A percentile compares a stretch with the other conserved stretches of the same genome.
Conservation (phyloP, 2,888 invertebrate genomes). For the Ashinkailepas kermadecensis region DNA sequence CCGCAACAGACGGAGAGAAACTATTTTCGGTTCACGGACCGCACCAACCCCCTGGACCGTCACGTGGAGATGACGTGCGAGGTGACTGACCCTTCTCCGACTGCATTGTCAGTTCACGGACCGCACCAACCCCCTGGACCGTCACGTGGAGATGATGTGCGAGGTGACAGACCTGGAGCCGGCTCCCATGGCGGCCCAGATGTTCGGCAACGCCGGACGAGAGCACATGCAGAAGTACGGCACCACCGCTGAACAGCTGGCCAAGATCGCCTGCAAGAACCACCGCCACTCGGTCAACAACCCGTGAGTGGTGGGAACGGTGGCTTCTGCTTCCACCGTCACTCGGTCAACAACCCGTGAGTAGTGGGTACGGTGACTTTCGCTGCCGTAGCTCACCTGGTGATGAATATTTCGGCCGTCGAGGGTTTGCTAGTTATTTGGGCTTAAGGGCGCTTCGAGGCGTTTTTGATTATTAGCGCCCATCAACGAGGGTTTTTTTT, state of each 20-base stretch:
- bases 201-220: slow-evolving; percentile 91
- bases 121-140: slow-evolving; percentile 81
- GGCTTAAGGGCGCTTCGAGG: too few relatives aligned
- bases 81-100: slow-evolving; percentile 38
- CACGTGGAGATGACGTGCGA: slow-evolving; percentile 80
- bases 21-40: slow-evolving; percentile 67
- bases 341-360: slow-evolving; percentile 7
- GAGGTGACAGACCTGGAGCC: slow-evolving; percentile 70
- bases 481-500: too few relatives aligned
- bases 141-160: slow-evolving; percentile 75
- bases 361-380: too few relatives aligned
- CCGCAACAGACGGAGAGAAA: too few relatives aligned
- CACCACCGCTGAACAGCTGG: slow-evolving; percentile 84
- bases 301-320: slow-evolving; percentile 51
- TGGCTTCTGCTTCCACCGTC: not conserved
- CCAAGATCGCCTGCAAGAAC: slow-evolving; percentile 96
- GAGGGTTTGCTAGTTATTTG: too few relatives aligned
- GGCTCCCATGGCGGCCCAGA: slow-evolving; percentile 83
- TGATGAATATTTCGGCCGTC: too few relatives aligned
- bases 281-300: slow-evolving; percentile 95
- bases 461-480: too few relatives aligned
- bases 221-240: slow-evolving; percentile 97
- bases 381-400: too few relatives aligned
- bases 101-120: slow-evolving; percentile 55
- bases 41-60: slow-evolving; percentile 81